Base-by-base conservation (phyloP, 2,113 vertebrate genomes). In the Lathamus discolor region DNA sequence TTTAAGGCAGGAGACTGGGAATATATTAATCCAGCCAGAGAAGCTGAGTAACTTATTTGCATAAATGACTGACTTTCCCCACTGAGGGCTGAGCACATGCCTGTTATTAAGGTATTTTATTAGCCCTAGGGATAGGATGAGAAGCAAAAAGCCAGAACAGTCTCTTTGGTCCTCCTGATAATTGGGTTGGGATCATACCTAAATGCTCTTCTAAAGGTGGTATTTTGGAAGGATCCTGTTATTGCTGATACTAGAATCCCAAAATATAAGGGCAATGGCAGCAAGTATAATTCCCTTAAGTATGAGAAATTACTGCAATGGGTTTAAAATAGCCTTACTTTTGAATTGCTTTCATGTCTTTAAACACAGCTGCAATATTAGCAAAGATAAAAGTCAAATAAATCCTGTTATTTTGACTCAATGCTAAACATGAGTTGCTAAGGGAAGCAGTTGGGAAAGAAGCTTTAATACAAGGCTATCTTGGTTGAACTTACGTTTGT, bases 271-370 rank as follows among this genome's bases (percentile, higher is more conserved):
- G 51, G 76, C 33, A 3, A 6, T 0, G 0, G 33, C 69, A 83
- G 49, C 49, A 67, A 66, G 16, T 66, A 9, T 81, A 69, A 51
- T 94, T 93, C 64, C 51, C 85, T 74, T 55, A 55, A 68, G 44
- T 88, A 28, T 41, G 64, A 70, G 63, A 81, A 92, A 67, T 3
- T 2, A 43, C 59, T 75, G 90, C 88, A 62, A 0, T 64, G 76
- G 31, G 13, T 93, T 96, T 93, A 72, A 94, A 96, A 95, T 95
- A 90, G 29, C 86, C 85, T 90, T 44, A 39, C 61, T 94, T 86
- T 28, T 90, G 72, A 78, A 78, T 61, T 90, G 68, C 92, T 93
- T 90, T 93, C 76, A 78, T 84, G 61, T 88, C 85, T 95, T 90
- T 81, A 80, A 78, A 85, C 46, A 83, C 64, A 84, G 80, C 83